A percentile compares a stretch with the other conserved stretches of the same genome.
Conservation (phyloP, 2,113 vertebrate species). For the Athene noctua region DNA sequence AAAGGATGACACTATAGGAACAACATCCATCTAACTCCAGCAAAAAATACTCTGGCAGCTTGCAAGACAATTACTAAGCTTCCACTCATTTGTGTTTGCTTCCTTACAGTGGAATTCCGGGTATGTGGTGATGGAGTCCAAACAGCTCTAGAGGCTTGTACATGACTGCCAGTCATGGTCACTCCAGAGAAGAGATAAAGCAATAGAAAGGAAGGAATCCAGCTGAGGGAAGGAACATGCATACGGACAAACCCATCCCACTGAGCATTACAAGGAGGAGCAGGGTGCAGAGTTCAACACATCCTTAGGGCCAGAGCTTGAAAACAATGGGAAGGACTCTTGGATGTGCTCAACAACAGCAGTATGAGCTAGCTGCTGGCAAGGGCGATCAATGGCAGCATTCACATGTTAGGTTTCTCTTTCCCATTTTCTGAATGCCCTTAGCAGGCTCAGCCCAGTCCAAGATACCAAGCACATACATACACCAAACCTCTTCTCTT, state of each 20-base stretch:
- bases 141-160: neutral
- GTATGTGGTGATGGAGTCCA: constrained; percentile 2
- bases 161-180: neutral
- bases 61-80: constrained; percentile 1
- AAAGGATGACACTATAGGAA: constrained; percentile 9
- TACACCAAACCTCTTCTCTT: neutral
- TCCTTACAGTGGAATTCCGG: constrained; percentile 7
- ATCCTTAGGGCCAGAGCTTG: neutral
- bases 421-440: neutral
- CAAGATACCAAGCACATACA: neutral
- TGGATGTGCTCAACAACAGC: neutral
- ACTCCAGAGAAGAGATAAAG: neutral
- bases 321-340: neutral
- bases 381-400: neutral
- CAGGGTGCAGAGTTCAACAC: neutral
- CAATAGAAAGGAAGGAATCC: neutral
- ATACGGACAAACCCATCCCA: neutral
- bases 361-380: constrained; percentile 1
- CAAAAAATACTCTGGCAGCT: constrained; percentile 4
- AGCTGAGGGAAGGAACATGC: neutral
- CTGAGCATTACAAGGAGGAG: neutral
- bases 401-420: neutral
- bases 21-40: neutral
- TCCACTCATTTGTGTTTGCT: neutral
- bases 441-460: neutral